Conservation (phyloP, 2,797 vertebrate species). For the Numenius phaeopus region DNA sequence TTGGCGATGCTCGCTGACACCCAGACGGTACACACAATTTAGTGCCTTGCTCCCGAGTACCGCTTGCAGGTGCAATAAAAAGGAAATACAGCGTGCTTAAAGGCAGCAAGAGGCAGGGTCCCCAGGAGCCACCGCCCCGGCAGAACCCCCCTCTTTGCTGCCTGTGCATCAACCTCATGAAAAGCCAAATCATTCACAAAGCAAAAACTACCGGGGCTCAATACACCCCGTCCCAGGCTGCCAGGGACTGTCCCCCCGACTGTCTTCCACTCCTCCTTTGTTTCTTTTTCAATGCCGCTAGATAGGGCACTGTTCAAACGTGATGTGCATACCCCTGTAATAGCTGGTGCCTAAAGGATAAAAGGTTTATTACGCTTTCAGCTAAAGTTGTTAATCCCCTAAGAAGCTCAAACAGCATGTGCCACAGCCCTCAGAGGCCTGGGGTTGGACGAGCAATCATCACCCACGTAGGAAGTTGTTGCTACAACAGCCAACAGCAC, state of each 20-base stretch:
- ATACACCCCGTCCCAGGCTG: neutral
- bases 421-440: accelerated
- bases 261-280: neutral
- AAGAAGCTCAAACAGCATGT: constrained; percentile 21
- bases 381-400: constrained; percentile 50
- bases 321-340: neutral
- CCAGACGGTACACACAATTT: constrained; percentile 54
- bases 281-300: neutral
- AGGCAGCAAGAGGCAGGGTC: constrained; percentile 3
- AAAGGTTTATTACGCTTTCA: constrained; percentile 39
- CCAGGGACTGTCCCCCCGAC: neutral
- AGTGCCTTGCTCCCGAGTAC: neutral
- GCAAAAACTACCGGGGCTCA: neutral
- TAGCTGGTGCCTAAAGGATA: constrained; percentile 1
- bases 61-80: constrained; percentile 50
- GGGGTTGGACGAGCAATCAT: neutral
- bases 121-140: neutral
- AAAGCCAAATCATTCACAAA: neutral
- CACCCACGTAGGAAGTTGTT: neutral
- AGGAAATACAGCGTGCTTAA: constrained; percentile 40
- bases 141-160: neutral
- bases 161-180: neutral
- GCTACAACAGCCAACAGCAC: neutral
- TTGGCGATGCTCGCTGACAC: neutral
- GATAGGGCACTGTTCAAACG: neutral